Base-by-base conservation (phyloP, 1,140 invertebrate species). In the Plectus sambesii region DNA sequence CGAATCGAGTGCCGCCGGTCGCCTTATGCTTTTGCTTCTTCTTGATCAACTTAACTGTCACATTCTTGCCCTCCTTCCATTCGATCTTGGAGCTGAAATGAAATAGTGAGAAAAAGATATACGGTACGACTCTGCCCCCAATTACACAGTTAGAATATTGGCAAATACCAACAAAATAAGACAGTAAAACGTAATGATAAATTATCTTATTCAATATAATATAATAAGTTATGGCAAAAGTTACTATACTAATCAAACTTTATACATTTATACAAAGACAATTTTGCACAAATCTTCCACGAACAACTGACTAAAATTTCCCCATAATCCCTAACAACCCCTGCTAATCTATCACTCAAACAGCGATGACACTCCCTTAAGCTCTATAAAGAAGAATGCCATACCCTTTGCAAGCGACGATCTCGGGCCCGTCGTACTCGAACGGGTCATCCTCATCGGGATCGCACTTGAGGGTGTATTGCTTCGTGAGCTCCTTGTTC, bases 21-120 rank as follows among this genome's bases (percentile, higher is more conserved):
- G 85, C 83, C 77, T 94, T 96, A 71, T 98, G 90, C 70, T 96
- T 97, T 73, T 97, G 90, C 72, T 90, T 92, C 76, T 96, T 96
- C 69, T 88, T 87, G 25, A 96, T 82, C 8, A 82, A 84, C 74
- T 93, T 93, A 0, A 92, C 78, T 1, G 89, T 96, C 3, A 94
- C 81, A 69, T 96, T 93, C 73, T 92, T 94, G 44, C 85, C 86
- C 65, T 86, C 84, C 51, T 86, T 82, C 87, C 88, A 94, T 66
- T 87, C 81, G 59, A 94, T 90, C 30, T 76, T 75, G 61, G 85
- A 90, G 25, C 85, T 84, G 79, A 81, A 47, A 3, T 60, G n/a
- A n/a, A 3, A 60, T n/a, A 61, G 55, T 56, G 50, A 27, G 33
- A 69, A 70, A 58, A 27, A 52, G n/a, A n/a, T n/a, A n/a, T n/a